Conservation (phyloP, 1,140 invertebrate species). For the Elysia chlorotica region DNA sequence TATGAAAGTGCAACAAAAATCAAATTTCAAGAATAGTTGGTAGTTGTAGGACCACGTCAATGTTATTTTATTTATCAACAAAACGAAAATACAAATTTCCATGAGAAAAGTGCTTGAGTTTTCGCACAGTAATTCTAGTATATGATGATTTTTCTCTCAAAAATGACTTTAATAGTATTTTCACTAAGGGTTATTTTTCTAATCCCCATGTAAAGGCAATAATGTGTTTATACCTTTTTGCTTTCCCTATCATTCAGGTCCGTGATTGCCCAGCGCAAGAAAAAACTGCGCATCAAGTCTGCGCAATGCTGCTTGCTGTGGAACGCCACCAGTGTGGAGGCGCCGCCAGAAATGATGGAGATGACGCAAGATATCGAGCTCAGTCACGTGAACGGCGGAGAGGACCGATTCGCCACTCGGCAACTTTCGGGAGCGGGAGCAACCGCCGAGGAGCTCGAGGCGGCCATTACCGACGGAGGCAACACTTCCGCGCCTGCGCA, state of each 20-base stretch:
- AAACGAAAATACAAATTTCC: neutral
- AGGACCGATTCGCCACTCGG: neutral
- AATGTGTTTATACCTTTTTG: neutral
- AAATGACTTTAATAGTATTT: neutral
- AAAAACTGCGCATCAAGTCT: slow-evolving; percentile 32
- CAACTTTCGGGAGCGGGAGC: neutral
- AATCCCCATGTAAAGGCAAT: neutral
- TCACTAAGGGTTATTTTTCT: neutral
- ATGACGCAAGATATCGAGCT: slow-evolving; percentile 32
- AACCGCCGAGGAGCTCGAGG: neutral
- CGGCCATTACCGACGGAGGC: no score
- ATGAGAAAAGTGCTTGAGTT: neutral
- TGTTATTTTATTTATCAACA: neutral
- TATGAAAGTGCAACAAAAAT: no score
- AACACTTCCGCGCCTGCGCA: no score
- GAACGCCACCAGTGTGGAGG: slow-evolving; percentile 22
- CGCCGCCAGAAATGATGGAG: slow-evolving; percentile 20
- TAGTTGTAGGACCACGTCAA: neutral
- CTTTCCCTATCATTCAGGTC: slow-evolving; percentile 15
- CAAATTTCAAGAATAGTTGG: no score
- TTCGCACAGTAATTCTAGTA: neutral
- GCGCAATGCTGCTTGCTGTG: slow-evolving; percentile 30
- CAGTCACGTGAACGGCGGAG: slow-evolving; percentile 31
- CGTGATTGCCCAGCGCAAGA: slow-evolving; percentile 32
- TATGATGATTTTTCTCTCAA: neutral